Evolutionary conservation across 2,888 invertebrate genomes (phyloP), one percentile per base, ranked within the genome.

Genomic region (Micropterix aruncella): DNA sequence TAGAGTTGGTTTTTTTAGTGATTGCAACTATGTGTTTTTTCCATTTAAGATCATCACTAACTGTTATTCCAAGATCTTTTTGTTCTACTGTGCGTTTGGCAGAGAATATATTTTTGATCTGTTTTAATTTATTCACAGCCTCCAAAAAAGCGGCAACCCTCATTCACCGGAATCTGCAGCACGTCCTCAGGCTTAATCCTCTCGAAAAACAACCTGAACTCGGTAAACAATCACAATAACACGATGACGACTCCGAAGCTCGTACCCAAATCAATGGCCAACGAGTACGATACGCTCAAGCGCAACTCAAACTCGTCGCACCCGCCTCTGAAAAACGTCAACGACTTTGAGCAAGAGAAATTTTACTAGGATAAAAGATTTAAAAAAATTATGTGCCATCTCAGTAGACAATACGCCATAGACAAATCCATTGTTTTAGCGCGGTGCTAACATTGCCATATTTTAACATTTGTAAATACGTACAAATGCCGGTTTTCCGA

Each of bases 251-350:
- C 78, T 1, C 83, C 77, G 41, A 84, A 78, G 59, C 65, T 76
- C 44, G 83, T 81, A 57, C 77, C 76, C 19, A 86, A 80, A 61
- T 80, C 73, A 47, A 75, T 76, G 54, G 75, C 73, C 40, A 84
- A 84, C 48, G 88, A 89, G 51, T 87, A 83, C 56, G 87, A 88
- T 56, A 86, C 86, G 0, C 61, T 87, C 37, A 77, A 83, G 52
- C 66, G 87, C 41, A 85, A 87, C 59, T 84, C 86, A 52, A 71
- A 85, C 63, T 73, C 67, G 48, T 57, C 75, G 44, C 80, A 81
- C 38, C 67, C 70, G 18, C 83, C 83, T 56, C 79, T 75, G 19
- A 74, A 73, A 41, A 77, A 66, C 48, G 73, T 78, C 48, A 63
- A 76, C 16, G 79, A 79, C 52, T 57, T 74, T 4, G 80, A 80